Conservation (phyloP, 2,888 invertebrate genomes). For the Herminia tarsipennalis region DNA sequence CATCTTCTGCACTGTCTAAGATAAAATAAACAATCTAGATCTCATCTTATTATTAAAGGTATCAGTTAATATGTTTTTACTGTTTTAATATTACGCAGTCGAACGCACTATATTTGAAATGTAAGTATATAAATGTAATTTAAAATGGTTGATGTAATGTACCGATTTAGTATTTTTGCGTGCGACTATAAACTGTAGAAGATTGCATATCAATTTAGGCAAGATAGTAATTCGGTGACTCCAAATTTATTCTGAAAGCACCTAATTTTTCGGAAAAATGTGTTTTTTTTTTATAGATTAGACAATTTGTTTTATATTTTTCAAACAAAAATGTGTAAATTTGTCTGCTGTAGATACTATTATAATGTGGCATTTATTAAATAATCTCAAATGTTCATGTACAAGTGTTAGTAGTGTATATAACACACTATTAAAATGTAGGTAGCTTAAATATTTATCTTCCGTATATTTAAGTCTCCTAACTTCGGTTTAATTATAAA, state of each 20-base stretch:
- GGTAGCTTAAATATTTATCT: constrained; percentile 69
- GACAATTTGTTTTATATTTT: constrained; percentile 33
- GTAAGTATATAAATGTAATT: constrained; percentile 22
- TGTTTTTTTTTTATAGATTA: constrained; percentile 2
- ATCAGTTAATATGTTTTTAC: constrained; percentile 35
- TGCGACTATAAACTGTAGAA: constrained; percentile 34
- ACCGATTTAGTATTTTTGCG: constrained; percentile 22
- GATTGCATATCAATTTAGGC: constrained; percentile 41
- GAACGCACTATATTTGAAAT: constrained; percentile 18
- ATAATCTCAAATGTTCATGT: constrained; percentile 62
- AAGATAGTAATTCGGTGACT: constrained; percentile 20
- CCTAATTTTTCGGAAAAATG: constrained; percentile 11
- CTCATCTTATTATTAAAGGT: constrained; percentile 60
- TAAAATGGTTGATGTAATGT: constrained; percentile 4
- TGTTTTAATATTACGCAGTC: constrained; percentile 32
- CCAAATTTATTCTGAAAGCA: constrained; percentile 17
- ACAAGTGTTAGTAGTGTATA: constrained; percentile 57
- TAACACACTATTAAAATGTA: constrained; percentile 53
- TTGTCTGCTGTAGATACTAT: constrained; percentile 42
- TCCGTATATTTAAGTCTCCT: constrained; percentile 53
- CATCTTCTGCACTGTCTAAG: constrained; percentile 41
- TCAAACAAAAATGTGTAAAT: constrained; percentile 41
- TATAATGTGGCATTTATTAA: constrained; percentile 63
- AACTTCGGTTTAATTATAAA: constrained; percentile 63
- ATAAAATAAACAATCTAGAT: constrained; percentile 54